phyloP scores from a whole-genome alignment of 2,797 vertebrate genomes.

The Microcaecilia unicolor region DNA sequence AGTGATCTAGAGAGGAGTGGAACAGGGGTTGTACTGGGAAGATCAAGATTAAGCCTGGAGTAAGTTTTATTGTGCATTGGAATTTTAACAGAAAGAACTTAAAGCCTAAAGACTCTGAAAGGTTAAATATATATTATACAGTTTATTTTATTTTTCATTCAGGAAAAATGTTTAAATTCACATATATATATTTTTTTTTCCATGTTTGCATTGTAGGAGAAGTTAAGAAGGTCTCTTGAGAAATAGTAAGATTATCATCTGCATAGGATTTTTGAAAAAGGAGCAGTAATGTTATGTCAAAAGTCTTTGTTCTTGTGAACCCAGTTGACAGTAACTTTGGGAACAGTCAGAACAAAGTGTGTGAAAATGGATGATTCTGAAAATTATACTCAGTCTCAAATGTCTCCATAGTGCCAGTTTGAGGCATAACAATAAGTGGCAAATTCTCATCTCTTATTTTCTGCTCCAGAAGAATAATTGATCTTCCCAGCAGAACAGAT shows the following conservation, averaged over 20 bases:
- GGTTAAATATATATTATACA: conserved; percentile 2
- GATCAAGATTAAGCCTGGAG: too few relatives aligned
- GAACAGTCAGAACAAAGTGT: not conserved
- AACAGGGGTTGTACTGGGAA: too few relatives aligned
- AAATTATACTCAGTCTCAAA: conserved; percentile 17
- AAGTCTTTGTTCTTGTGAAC: conserved; percentile 10
- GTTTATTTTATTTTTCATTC: not conserved
- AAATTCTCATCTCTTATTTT: conserved; percentile 19
- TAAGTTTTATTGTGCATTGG: too few relatives aligned
- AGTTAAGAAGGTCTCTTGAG: conserved; percentile 17
- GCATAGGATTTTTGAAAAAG: too few relatives aligned
- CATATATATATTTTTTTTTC: conserved; percentile 1
- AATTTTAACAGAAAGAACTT: not conserved
- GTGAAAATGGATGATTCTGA: not conserved
- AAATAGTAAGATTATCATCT: not conserved
- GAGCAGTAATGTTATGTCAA: not conserved
- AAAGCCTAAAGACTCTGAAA: not conserved
- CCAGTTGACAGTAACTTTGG: not conserved
- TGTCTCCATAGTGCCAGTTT: conserved; percentile 4
- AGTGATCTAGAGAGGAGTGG: too few relatives aligned
- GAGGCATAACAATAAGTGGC: conserved; percentile 11
- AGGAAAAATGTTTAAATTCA: not conserved
- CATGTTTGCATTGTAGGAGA: conserved; percentile 7
- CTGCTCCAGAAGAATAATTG: conserved; percentile 24
- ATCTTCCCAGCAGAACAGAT: conserved; percentile 6